These are phyloP conservation scores for Oenanthe melanoleuca DNA, from an alignment of 2,113 vertebrate species.

Conservation along the genomic window DNA sequence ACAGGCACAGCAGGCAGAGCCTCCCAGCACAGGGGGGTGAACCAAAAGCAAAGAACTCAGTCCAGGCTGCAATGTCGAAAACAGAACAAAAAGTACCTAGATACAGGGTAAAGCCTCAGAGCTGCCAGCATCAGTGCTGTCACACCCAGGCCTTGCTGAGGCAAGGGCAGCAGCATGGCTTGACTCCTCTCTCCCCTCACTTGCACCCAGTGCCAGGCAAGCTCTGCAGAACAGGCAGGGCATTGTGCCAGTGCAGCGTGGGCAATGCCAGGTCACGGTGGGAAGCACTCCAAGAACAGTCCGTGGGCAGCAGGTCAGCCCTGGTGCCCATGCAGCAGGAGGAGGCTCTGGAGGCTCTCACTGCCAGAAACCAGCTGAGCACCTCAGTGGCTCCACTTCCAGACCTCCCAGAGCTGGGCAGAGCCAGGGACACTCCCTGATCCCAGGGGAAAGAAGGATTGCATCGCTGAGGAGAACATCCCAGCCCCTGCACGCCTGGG, in stretches of 20 bases:
- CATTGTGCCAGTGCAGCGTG: fast-evolving
- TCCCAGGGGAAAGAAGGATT: fast-evolving
- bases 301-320: neutral
- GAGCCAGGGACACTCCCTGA: neutral
- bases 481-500: neutral
- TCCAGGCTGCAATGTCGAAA: neutral
- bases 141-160: neutral
- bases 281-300: neutral
- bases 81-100: neutral
- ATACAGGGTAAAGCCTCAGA: neutral
- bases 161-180: neutral
- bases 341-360: neutral
- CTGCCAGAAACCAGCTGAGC: neutral
- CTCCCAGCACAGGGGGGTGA: fast-evolving
- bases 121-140: neutral
- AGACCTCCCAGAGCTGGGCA: neutral
- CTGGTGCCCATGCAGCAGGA: neutral
- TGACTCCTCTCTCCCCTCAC: neutral
- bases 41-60: neutral
- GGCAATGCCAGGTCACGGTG: neutral
- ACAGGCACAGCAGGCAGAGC: neutral
- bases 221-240: neutral
- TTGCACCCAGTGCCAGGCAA: neutral
- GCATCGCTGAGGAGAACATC: neutral
- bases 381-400: fast-evolving